Evolutionary conservation across 2,797 vertebrate species (phyloP), one percentile per base, ranked within the genome.

Genomic region (Aplochiton taeniatus): DNA sequence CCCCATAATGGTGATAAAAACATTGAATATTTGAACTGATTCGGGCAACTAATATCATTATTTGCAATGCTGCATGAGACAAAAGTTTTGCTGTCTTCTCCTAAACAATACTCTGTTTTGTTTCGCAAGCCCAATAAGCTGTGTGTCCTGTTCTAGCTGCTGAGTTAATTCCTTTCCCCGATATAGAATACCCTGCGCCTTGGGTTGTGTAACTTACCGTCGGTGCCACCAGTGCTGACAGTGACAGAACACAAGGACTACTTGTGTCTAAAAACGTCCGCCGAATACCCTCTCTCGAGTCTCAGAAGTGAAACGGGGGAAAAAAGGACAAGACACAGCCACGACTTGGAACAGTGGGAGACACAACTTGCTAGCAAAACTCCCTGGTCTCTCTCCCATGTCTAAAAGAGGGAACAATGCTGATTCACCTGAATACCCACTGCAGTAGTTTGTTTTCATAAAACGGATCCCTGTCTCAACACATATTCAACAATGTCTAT

Each of bases 141-240:
- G 68, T 73, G 69, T 19, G 77, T 77, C 70, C 61, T 71, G 73
- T 71, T 72, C 62, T 31, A 69, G 77, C 57, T 78, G 81, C 77
- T 80, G 76, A 78, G 76, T 68, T 47, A 63, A 52, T 66, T 72
- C 75, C n/a, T 82, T 82, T 66, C 18, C 69, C 61, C 48, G 83
- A 84, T 61, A 85, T 75, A 73, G 79, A 80, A 83, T 78, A 83
- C 72, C 73, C 64, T 61, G 61, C 68, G 76, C 76, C 80, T 83
- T 79, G 73, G 58, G 70, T 81, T 79, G 78, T 79, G 69, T 82
- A 80, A 86, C 74, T 60, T 68, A 75, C 61, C 72, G 67, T 78
- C 63, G 80, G 81, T 84, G 84, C 78, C 85, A 81, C 76, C 75
- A 59, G 61, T 85, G 87, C 86, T 90, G 87, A 90, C 83, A 63